Evolutionary conservation across 2,113 vertebrate genomes (phyloP), one percentile per base, ranked within the genome.

Genomic region (Sterna hirundo): DNA sequence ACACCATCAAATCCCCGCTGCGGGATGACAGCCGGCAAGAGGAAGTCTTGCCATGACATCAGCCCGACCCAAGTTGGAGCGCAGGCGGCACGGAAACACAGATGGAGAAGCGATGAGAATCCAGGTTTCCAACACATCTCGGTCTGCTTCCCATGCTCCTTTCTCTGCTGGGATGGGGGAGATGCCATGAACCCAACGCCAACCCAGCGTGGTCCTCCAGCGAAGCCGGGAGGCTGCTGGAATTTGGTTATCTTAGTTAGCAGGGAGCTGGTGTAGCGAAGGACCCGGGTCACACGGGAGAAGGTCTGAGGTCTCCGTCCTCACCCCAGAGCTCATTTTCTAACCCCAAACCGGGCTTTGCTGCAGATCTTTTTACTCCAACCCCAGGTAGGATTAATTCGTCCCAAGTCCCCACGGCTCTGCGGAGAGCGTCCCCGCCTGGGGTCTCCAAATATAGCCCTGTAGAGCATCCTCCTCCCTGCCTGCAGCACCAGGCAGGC

Each of bases 31-130:
- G 88, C 52, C 64, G 75, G 86, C 3, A 5, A 34, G 69, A 75
- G 64, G 51, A 90, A 88, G 20, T 18, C 94, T 86, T 88, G 72
- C 83, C 85, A 86, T 77, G 85, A 88, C 90, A 93, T n/a, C 96
- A 90, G 78, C 78, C 71, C 5, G 1, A 68, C 66, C 76, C 82
- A 69, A 69, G 70, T 20, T 76, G 72, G 84, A 94, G 88, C 0
- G 0, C 83, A 81, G 60, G 57, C 5, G 0, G 82, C 81, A 75
- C 0, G 1, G 65, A 93, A 90, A 82, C 64, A 86, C 89, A 84
- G 65, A 83, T 20, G 40, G 40, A 81, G 34, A 5, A 55, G 76
- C 0, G 2, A 88, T 72, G 52, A 65, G 54, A 74, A 55, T 42
- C 36, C 75, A 77, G 25, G 49, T n/a, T 92, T 49, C 49, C 54